phyloP scores from a whole-genome alignment of 2,888 invertebrate species.

The Harpagoxenus sublaevis region DNA sequence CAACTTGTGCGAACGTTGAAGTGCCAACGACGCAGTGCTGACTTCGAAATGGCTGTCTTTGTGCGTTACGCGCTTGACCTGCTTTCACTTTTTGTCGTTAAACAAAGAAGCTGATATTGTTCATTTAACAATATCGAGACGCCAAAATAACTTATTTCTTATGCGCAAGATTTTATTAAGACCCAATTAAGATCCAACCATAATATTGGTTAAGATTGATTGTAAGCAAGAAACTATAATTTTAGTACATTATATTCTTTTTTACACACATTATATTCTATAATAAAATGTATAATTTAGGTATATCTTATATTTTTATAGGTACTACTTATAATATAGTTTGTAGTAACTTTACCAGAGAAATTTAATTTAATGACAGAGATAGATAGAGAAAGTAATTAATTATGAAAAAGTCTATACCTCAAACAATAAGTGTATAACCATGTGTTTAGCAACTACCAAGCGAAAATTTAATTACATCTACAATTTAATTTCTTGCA shows the following conservation, averaged over 20 bases:
- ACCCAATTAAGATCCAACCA: not conserved
- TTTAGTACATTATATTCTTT: not conserved
- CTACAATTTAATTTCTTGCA: not conserved
- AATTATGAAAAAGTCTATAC: not conserved
- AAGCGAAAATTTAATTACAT: not conserved
- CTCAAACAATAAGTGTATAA: not conserved
- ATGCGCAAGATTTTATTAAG: not conserved
- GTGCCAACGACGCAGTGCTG: constrained; percentile 66
- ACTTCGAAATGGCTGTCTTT: constrained; percentile 36
- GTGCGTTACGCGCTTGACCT: constrained; percentile 19
- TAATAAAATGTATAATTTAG: not conserved
- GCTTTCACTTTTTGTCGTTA: constrained; percentile 19
- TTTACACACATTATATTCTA: not conserved
- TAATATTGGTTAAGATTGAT: not conserved
- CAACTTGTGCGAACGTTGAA: constrained; percentile 72
- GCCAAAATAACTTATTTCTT: not conserved
- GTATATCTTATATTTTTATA: not conserved
- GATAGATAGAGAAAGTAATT: not conserved
- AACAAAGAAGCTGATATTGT: not conserved
- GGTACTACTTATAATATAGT: not conserved
- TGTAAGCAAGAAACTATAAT: not conserved
- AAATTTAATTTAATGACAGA: not conserved
- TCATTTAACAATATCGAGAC: not conserved
- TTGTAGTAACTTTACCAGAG: not conserved
- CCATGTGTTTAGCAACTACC: not conserved